Base-by-base conservation (phyloP, 2,113 vertebrate species). In the Panthera tigris region DNA sequence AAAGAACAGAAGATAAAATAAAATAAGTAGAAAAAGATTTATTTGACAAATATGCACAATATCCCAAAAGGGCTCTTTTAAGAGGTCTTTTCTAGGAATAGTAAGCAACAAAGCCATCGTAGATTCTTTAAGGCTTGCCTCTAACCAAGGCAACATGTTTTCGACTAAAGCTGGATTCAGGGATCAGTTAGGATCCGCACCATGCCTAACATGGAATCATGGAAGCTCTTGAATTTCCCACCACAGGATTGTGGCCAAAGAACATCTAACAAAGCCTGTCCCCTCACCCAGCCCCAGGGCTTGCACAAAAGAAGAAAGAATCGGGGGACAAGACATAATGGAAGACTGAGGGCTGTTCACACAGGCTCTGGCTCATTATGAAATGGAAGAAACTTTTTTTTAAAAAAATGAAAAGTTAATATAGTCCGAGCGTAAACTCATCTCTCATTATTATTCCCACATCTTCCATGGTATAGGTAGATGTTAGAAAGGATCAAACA, bases 401-500 rank as follows among this genome's bases (percentile, higher is more conserved):
- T 9, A 0, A 45, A 45, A 45, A 45, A 76, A 76, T 55, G 25
- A 73, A 84, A 88, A 91, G 45, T 39, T 73, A 86, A 87, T 71
- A 36, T 2, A 82, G 50, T 25, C 65, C 11, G 88, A 94, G 69
- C 10, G 68, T 71, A 90, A 96, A 69, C 39, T 78, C 27, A 10
- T 23, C 23, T 95, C 83, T 79, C 57, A 79, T 80, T 63, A 63
- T 45, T 92, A 82, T 87, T 73, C 61, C 13, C 23, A 86, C 18
- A 82, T 12, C 48, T 82, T 79, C 21, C 27, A 69, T 18, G 82
- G 41, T 18, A 83, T 3, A 74, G 0, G 4, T 1, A 78, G 23
- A 65, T 63, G 21, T 19, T 45, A 19, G 57, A 68, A 94, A 97
- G 39, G 27, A 87, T 92, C 68, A 92, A 94, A 96, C n/a, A 80